phyloP scores from a whole-genome alignment of 2,113 vertebrate genomes.

The Aspiorhynchus laticeps region DNA sequence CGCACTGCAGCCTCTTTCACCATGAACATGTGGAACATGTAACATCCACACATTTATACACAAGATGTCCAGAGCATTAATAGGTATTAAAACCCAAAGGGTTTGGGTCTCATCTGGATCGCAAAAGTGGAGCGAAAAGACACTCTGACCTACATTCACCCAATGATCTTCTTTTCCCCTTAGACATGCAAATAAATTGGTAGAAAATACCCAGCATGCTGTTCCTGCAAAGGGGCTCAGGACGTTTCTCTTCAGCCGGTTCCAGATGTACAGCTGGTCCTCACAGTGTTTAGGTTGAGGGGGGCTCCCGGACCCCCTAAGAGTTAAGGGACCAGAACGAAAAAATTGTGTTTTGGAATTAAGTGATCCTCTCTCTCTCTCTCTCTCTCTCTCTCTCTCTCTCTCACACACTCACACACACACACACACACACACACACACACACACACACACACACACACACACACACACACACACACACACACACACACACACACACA shows the following conservation, averaged over 20 bases:
- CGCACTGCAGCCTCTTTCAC: neutral
- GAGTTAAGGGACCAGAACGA: neutral
- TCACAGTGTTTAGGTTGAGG: neutral
- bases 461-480: no score
- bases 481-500: no score
- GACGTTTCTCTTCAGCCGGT: neutral
- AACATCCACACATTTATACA: constrained; percentile 39
- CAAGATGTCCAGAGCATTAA: constrained; percentile 46
- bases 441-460: no score
- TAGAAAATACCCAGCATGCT: constrained; percentile 23
- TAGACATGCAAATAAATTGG: constrained; percentile 30
- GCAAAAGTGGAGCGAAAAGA: constrained; percentile 22
- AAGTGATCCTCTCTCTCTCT: no score
- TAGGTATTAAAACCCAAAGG: constrained; percentile 11
- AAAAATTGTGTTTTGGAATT: neutral
- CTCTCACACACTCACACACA: no score
- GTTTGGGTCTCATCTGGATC: constrained; percentile 43
- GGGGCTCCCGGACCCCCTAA: neutral
- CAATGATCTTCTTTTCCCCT: constrained; percentile 16
- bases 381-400: no score
- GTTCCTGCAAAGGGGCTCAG: neutral
- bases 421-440: no score
- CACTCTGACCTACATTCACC: constrained; percentile 39
- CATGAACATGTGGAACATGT: constrained; percentile 42
- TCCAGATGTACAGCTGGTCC: constrained; percentile 38